Evolutionary conservation across 1,140 invertebrate species (phyloP), one percentile per base, ranked within the genome.

Genomic region (Drosophila pectinifera): DNA sequence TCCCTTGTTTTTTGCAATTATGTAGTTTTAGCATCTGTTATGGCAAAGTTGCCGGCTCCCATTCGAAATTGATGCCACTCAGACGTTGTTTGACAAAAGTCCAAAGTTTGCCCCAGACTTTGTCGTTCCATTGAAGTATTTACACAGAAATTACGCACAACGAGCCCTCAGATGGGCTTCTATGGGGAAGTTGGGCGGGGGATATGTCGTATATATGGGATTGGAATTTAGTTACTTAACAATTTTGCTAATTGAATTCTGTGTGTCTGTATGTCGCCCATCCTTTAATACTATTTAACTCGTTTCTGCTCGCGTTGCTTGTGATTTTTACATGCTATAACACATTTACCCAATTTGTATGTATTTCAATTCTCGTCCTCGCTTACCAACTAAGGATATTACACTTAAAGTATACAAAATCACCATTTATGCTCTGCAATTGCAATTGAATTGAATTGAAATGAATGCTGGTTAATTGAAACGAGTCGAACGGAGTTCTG

Each of bases 331-430:
- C 65, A 84, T 85, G 73, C 61, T 68, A 63, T 64, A 75, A 80
- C 76, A 83, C 78, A 81, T 73, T 81, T 64, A 77, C 59, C 69
- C 73, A 64, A 38, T 67, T 68, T 57, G 16, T 51, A 20, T 56
- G 22, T 28, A n/a, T 73, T 69, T 57, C 51, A 13, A n/a, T 63
- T 45, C 63, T 24, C 42, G 49, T 20, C 28, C 31, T 34, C 59
- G 56, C 83, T 86, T 86, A 86, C 51, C 65, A 86, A 86, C 83
- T 86, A 86, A 86, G 75, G 75, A 86, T 90, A 73, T 89, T 90
- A 90, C 80, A 89, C 85, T 89, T 89, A 84, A 89, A 89, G 85
- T 90, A 86, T 86, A 86, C 86, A 90, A 89, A 89, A 89, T 89
- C 84, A 90, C 85, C 85, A 79, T 90, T 89, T 78, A 81, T 90